Conservation (phyloP, 1,140 invertebrate genomes). For the Holcopasites calliopsidis region DNA sequence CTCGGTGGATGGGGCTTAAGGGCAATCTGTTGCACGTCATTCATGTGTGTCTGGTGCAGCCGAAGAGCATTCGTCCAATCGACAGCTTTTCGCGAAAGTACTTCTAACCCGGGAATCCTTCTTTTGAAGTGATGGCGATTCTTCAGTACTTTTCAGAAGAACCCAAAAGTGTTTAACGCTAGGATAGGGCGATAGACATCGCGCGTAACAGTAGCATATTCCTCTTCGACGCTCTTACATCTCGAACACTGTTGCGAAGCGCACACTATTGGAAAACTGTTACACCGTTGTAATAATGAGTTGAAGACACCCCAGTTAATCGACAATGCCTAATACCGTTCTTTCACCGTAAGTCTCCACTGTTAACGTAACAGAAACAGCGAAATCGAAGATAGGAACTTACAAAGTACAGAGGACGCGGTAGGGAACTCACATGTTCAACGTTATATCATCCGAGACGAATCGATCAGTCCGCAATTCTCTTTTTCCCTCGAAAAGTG, state of each 20-base stretch:
- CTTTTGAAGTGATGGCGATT: background rate
- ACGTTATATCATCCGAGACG: no score
- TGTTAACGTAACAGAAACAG: no score
- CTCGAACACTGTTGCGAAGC: constrained; percentile 7
- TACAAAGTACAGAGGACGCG: no score
- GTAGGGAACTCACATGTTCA: background rate
- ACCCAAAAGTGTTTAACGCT: background rate
- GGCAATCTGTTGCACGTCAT: constrained; percentile 70
- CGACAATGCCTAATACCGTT: no score
- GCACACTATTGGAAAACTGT: background rate
- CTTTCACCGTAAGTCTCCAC: no score
- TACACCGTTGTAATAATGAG: background rate
- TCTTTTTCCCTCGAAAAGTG: background rate
- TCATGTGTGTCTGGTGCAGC: constrained; percentile 66
- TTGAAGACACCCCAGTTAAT: no score
- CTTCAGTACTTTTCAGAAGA: background rate
- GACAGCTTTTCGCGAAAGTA: background rate
- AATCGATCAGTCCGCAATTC: background rate
- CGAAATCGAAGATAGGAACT: no score
- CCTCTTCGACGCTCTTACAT: constrained; percentile 46
- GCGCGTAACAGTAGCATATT: constrained; percentile 40
- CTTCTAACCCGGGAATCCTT: constrained; percentile 5
- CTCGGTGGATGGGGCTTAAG: constrained; percentile 62
- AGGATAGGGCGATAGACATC: constrained; percentile 35
- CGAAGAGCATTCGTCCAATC: background rate